Evolutionary conservation across 2,888 invertebrate species (phyloP).

Genomic region (Molanna angustata): DNA sequence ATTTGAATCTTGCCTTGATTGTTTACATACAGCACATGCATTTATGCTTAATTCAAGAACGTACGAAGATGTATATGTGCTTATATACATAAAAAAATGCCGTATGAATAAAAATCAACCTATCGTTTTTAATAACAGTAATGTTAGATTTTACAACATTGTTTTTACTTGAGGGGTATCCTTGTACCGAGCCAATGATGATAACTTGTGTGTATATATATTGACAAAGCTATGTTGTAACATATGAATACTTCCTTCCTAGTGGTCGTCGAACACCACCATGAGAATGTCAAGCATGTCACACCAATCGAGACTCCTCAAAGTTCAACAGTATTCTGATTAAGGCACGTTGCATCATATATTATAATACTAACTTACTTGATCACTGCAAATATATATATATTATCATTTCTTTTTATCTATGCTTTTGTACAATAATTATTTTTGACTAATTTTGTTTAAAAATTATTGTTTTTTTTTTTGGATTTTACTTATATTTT

Average conservation of each 20-base stretch:
- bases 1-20: no score
- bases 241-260: constrained; percentile 4
- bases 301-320: constrained; percentile 26
- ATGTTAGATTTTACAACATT: no score
- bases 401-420: not conserved
- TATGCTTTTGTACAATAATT: constrained; percentile 3
- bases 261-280: constrained; percentile 26
- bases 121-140: no score
- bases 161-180: no score
- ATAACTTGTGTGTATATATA: no score
- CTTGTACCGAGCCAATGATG: no score
- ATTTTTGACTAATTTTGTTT: not conserved
- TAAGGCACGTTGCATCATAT: constrained; percentile 27
- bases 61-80: no score
- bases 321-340: constrained; percentile 28
- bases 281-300: constrained; percentile 25
- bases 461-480: constrained; percentile 1
- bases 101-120: no score
- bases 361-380: not conserved
- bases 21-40: no score
- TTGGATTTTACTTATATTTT: not conserved
- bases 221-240: not conserved
- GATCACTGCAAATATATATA: not conserved
- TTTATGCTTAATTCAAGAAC: no score
- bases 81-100: no score